Conservation (phyloP, 2,113 vertebrate genomes). For the Callospermophilus lateralis region DNA sequence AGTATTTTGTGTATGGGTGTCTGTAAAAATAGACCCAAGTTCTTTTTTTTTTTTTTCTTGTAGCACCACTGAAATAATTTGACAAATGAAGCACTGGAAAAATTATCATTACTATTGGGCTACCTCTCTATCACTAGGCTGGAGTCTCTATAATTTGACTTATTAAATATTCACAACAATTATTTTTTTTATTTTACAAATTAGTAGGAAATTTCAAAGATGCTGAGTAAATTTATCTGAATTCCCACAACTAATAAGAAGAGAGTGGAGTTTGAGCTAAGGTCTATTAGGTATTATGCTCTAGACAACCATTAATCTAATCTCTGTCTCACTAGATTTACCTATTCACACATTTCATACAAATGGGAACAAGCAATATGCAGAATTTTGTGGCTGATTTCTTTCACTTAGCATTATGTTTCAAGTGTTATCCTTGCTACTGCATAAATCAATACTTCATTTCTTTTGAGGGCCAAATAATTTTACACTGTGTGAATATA, state of each 20-base stretch:
- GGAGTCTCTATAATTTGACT: background rate
- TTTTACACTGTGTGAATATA: too few species aligned
- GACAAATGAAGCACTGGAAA: background rate
- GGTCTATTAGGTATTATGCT: background rate
- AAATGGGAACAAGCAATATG: background rate
- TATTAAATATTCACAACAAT: conserved; percentile 5
- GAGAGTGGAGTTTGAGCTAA: background rate
- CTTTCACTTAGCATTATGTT: background rate
- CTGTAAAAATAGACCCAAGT: background rate
- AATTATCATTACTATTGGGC: background rate
- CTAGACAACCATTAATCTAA: background rate
- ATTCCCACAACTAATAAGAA: background rate
- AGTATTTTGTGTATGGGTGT: background rate
- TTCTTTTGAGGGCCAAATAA: background rate
- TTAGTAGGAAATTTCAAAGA: background rate
- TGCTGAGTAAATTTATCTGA: background rate
- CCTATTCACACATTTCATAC: background rate
- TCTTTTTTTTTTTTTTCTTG: background rate
- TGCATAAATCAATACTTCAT: background rate
- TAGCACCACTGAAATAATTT: background rate
- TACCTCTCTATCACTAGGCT: background rate
- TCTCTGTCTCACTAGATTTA: background rate
- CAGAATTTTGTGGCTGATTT: background rate
- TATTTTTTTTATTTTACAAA: background rate
- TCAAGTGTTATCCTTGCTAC: background rate